phyloP scores from a whole-genome alignment of 2,113 vertebrate genomes.

The Dolichotis patagonum region DNA sequence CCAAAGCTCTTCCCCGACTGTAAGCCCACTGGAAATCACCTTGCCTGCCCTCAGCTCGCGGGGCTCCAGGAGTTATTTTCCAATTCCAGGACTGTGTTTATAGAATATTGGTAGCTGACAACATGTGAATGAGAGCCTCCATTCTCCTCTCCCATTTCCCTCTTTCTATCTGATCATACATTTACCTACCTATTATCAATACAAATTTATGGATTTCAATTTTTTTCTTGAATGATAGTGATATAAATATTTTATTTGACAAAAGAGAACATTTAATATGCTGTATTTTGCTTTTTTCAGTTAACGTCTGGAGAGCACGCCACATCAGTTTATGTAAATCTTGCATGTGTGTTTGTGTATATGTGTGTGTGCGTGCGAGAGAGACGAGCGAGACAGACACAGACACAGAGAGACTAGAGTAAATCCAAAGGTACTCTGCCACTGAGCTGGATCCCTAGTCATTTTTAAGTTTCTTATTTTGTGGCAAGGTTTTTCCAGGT shows the following conservation, averaged over 20 bases:
- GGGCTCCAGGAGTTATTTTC: too few relatives aligned
- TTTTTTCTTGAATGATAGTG: constrained; percentile 10
- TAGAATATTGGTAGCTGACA: not conserved
- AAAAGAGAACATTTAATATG: not conserved
- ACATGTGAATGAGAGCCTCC: not conserved
- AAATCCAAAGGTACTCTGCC: too few relatives aligned
- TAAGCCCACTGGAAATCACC: too few relatives aligned
- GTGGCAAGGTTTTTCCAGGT: not conserved
- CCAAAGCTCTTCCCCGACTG: too few relatives aligned
- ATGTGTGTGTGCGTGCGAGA: not conserved
- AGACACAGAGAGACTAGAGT: too few relatives aligned
- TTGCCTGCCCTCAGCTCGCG: too few relatives aligned
- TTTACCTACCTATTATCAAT: not conserved
- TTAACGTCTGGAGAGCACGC: not conserved
- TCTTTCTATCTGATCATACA: too few relatives aligned
- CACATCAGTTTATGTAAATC: not conserved
- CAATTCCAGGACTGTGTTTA: not conserved
- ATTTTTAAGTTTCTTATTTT: too few relatives aligned
- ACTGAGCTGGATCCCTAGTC: too few relatives aligned
- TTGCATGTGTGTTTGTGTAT: not conserved
- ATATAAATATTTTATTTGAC: not conserved
- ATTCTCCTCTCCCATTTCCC: not conserved
- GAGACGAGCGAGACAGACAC: not conserved
- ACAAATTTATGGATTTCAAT: not conserved
- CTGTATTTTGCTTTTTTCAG: not conserved